Evolutionary conservation across 1,140 invertebrate species (phyloP).

Genomic region (Cotesia glomerata): DNA sequence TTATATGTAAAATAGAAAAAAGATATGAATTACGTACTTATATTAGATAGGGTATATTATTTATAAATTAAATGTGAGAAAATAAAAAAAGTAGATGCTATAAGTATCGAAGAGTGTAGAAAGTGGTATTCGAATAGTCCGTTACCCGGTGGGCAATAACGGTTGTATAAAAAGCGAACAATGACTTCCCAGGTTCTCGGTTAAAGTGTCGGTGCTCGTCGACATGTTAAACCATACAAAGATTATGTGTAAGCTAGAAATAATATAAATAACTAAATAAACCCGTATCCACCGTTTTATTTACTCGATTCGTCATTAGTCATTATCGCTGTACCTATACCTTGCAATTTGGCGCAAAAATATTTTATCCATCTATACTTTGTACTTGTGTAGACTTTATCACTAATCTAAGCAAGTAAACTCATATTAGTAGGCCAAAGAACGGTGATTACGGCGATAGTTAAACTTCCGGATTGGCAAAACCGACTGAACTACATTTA

Average conservation of each 20-base stretch:
- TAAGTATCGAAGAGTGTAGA: slow-evolving; percentile 1
- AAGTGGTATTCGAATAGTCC: slow-evolving; percentile 28
- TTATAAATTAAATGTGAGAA: background rate
- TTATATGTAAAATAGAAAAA: too few species aligned
- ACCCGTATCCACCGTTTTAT: slow-evolving; percentile 4
- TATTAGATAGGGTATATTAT: too few species aligned
- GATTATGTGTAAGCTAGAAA: too few species aligned
- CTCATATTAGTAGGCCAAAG: slow-evolving; percentile 29
- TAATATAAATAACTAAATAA: slow-evolving; percentile 11
- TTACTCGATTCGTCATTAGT: background rate
- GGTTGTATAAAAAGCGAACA: slow-evolving; percentile 24
- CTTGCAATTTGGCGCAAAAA: too few species aligned
- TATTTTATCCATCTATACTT: background rate
- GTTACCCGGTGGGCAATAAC: slow-evolving; percentile 15
- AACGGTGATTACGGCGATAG: slow-evolving; percentile 34
- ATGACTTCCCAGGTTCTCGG: slow-evolving; percentile 23
- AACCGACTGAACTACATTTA: slow-evolving; percentile 18
- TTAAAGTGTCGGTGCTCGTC: slow-evolving; percentile 14
- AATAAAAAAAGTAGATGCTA: background rate
- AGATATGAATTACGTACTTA: too few species aligned
- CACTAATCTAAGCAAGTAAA: background rate
- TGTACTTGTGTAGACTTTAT: background rate
- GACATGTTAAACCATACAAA: slow-evolving; percentile 1
- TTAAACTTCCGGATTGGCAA: slow-evolving; percentile 30
- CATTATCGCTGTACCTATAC: background rate